Base-by-base conservation (phyloP, 2,113 vertebrate genomes). In the Macroglossus sobrinus region DNA sequence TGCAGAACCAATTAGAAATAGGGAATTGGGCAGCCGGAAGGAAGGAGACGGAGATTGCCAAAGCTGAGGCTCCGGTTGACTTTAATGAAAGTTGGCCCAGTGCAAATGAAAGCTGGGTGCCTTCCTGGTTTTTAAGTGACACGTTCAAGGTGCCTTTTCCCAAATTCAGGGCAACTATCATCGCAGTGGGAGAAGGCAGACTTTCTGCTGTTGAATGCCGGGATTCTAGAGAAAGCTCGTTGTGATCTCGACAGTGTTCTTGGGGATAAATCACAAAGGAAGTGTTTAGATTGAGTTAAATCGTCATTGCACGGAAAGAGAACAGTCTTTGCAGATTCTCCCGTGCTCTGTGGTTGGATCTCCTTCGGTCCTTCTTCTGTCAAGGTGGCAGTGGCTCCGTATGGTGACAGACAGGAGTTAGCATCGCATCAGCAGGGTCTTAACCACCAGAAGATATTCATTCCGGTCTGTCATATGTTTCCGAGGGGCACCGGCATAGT, bases 401-500 rank as follows among this genome's bases (percentile, higher is more conserved):
- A 0, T 0, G 30, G 40, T 33, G 30, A 87, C 81, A 61, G 13
- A 50, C 2, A 14, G 43, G 78, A 76, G 35, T 33, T 5, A 45
- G 63, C 55, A 1, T 43, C 28, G 38, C n/a, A 26, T 4, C 4
- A 19, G 7, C 21, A 85, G 50, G 59, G 24, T 21, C 50, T 26
- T 33, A 21, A 16, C 38, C 40, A 26, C 21, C 28, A 59, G 45
- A 61, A 76, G 15, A 35, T 26, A 5, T 7, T 38, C 38, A 11
- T 21, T 26, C 28, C 30, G 4, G 4, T 9, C 47, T n/a, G 18
- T 5, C 0, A 24, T 7, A 1, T 53, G 18, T 64, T 16, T 28
- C 85, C 68, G 10, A 33, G 59, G 33, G 13, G 30, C 38, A 14
- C 68, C 33, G 3, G 5, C 33, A 9, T 43, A 38, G 16, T 7